Evolutionary conservation across 2,888 invertebrate species (phyloP).

Genomic region (Drosophila emarginata): DNA sequence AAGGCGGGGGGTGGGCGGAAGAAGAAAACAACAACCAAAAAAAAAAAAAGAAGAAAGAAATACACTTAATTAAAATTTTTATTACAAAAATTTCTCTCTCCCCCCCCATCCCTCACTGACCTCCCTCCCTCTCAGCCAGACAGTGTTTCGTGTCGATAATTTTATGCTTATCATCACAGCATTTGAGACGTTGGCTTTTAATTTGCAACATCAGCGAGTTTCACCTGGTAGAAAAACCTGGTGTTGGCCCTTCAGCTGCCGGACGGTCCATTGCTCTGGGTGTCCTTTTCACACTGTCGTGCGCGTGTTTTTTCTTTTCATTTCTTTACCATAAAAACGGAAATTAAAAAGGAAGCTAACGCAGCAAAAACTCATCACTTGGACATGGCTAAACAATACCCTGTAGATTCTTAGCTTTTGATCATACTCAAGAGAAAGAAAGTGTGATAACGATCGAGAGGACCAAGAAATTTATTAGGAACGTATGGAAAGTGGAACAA

Average conservation of each 20-base stretch:
- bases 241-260: not conserved
- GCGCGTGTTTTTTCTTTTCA: slow-evolving; percentile 22
- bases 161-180: slow-evolving; percentile 71
- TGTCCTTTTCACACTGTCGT: not conserved
- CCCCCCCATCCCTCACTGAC: not conserved
- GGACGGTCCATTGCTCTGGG: not conserved
- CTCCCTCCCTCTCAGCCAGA: not conserved
- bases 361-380: slow-evolving; percentile 50
- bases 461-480: no score
- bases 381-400: slow-evolving; percentile 10
- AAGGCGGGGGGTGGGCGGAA: not conserved
- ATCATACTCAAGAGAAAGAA: no score
- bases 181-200: slow-evolving; percentile 46
- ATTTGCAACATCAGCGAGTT: slow-evolving; percentile 71
- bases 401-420: slow-evolving; percentile 2
- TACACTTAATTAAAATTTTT: slow-evolving; percentile 74
- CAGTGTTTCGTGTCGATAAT: slow-evolving; percentile 72
- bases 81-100: slow-evolving; percentile 67
- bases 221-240: slow-evolving; percentile 24
- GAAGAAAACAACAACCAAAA: not conserved
- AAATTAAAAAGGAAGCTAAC: slow-evolving; percentile 73
- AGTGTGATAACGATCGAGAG: no score
- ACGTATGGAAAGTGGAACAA: no score
- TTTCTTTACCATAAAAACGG: slow-evolving; percentile 65
- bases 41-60: slow-evolving; percentile 20